Percentiles rank a stretch among this genome's conserved stretches.
phyloP scores from a whole-genome alignment of 2,797 vertebrate species.

The Tadarida brasiliensis region DNA sequence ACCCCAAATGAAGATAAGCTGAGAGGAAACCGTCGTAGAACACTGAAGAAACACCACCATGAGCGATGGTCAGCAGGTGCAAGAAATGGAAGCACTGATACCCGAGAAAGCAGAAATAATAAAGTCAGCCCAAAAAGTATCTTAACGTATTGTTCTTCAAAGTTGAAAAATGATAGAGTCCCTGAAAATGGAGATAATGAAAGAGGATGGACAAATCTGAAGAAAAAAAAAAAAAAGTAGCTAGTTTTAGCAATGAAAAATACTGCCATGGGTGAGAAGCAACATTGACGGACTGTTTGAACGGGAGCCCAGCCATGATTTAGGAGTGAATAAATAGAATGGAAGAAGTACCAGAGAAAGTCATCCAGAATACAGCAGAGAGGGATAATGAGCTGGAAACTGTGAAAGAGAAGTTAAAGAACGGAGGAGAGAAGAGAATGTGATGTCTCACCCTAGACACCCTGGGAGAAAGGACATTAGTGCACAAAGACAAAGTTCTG shows the following conservation, averaged over 20 bases:
- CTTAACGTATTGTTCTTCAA: not conserved
- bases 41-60: not conserved
- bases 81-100: not conserved
- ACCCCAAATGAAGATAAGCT: not conserved
- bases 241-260: slow-evolving; percentile 24
- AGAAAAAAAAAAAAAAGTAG: not conserved
- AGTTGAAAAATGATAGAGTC: not conserved
- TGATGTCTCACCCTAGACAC: not conserved
- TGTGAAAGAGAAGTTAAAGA: not conserved
- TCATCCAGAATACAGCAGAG: not conserved
- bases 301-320: not conserved
- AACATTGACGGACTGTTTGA: not conserved
- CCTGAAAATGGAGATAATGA: not conserved
- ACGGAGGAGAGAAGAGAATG: not conserved
- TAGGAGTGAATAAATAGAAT: not conserved
- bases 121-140: not conserved
- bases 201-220: not conserved
- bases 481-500: not conserved
- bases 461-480: not conserved
- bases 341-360: slow-evolving; percentile 26
- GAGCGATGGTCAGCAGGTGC: not conserved
- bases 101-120: not conserved
- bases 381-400: not conserved
- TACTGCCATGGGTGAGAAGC: not conserved
- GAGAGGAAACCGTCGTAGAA: not conserved